A percentile compares a stretch with the other conserved stretches of the same genome.
Conservation (phyloP, 2,888 invertebrate species). For the Ornithoptera alexandrae region DNA sequence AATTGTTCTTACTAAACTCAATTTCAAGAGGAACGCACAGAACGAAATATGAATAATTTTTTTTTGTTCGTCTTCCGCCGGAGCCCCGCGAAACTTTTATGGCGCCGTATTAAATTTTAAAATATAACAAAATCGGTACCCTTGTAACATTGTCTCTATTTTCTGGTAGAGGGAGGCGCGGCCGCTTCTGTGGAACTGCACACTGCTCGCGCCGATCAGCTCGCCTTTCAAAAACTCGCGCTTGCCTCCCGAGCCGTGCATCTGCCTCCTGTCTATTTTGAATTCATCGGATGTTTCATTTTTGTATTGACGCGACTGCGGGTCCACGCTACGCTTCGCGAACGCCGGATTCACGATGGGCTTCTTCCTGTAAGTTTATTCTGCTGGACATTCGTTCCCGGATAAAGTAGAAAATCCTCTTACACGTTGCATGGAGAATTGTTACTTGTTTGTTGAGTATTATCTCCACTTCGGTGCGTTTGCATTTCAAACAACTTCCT, state of each 20-base stretch:
- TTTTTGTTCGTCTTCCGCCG: background rate
- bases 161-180: conserved; percentile 82
- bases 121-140: conserved; percentile 58
- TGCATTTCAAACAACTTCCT: background rate
- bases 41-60: background rate
- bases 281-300: conserved; percentile 45
- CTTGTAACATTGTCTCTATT: conserved; percentile 82
- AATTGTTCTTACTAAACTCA: background rate
- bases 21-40: background rate
- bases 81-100: background rate
- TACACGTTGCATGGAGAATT: conserved; percentile 5
- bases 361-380: conserved; percentile 54
- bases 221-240: conserved; percentile 62
- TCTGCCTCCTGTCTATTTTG: conserved; percentile 67
- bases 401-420: conserved; percentile 13
- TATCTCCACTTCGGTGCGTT: background rate
- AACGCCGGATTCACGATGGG: conserved; percentile 73
- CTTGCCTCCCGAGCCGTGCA: conserved; percentile 65
- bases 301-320: conserved; percentile 21
- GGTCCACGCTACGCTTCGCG: conserved; percentile 69
- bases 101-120: conserved; percentile 1
- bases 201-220: conserved; percentile 48
- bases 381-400: conserved; percentile 7
- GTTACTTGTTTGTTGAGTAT: background rate
- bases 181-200: conserved; percentile 82